These are phyloP conservation scores for Lepilemur ruficaudatus DNA, from an alignment of 2,797 vertebrate species.

Conservation along the genomic window DNA sequence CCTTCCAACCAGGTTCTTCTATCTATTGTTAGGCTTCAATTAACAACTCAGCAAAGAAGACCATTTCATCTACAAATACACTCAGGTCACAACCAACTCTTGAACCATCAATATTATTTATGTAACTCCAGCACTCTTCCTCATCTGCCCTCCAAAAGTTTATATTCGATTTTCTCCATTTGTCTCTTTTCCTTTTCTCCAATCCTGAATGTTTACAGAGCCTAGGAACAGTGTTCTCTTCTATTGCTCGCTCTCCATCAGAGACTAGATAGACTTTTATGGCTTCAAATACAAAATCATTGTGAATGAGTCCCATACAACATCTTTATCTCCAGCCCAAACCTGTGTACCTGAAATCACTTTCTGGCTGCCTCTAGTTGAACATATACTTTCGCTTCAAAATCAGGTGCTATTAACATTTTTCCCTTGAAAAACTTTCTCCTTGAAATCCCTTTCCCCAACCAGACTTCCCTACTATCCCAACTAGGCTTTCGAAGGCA, in stretches of 20 bases:
- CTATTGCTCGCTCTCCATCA: background rate
- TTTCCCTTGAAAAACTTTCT: background rate
- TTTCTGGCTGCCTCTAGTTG: background rate
- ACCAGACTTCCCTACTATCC: background rate
- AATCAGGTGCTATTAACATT: background rate
- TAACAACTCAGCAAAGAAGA: background rate
- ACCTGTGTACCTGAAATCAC: background rate
- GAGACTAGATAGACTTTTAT: background rate
- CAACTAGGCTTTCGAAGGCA: background rate
- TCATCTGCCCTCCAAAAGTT: background rate
- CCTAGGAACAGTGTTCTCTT: background rate
- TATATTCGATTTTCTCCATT: background rate
- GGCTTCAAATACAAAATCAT: background rate
- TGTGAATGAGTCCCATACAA: background rate
- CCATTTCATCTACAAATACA: background rate
- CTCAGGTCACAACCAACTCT: background rate
- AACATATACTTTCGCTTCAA: background rate
- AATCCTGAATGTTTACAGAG: background rate
- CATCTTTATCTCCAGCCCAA: background rate
- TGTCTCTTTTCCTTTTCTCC: background rate
- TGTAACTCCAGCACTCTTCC: background rate
- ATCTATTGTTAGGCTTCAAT: background rate
- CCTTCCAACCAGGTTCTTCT: background rate
- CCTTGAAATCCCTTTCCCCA: background rate
- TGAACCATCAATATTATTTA: background rate